Evolutionary conservation across 92 coral and sea anemone species (phyloP).

Genomic region (Palythoa heliodiscus): DNA sequence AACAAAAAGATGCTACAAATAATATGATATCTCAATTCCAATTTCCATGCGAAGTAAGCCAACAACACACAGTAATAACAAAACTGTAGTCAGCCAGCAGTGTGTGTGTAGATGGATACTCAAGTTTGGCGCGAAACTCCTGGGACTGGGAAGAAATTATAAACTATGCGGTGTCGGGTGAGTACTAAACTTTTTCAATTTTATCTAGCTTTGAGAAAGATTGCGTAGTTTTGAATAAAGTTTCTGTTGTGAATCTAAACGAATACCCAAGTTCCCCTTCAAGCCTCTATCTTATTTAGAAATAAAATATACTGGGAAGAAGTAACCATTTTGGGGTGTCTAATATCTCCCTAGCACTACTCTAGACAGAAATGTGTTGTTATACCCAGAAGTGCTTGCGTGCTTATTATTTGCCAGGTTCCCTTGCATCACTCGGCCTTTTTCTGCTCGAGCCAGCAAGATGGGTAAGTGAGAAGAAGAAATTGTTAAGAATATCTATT

Average conservation of each 20-base stretch:
- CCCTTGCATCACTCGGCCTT: constrained; percentile 62
- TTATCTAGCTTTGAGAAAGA: background rate
- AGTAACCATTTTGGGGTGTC: background rate
- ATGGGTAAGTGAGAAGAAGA: constrained; percentile 73
- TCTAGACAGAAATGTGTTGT: background rate
- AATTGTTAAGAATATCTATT: constrained; percentile 46
- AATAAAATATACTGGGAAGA: background rate
- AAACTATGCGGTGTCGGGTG: background rate
- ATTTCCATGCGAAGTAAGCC: background rate
- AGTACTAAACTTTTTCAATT: background rate
- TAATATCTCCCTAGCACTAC: background rate
- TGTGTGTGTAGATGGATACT: background rate
- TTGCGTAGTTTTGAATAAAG: background rate
- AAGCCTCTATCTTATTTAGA: background rate
- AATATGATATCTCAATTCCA: background rate
- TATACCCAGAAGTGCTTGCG: constrained; percentile 46
- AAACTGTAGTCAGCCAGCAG: too few relatives aligned
- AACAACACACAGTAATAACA: background rate
- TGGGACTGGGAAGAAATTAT: constrained; percentile 15
- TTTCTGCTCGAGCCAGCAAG: constrained; percentile 80
- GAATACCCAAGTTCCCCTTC: background rate
- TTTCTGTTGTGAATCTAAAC: background rate
- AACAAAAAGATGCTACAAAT: background rate
- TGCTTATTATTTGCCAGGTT: constrained; percentile 61
- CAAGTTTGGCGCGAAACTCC: constrained; percentile 49